A percentile compares a stretch with the other conserved stretches of the same genome.
These are phyloP conservation scores for Malurus alboscapulatus DNA, from an alignment of 2,113 vertebrate species.

Conservation along the genomic window DNA sequence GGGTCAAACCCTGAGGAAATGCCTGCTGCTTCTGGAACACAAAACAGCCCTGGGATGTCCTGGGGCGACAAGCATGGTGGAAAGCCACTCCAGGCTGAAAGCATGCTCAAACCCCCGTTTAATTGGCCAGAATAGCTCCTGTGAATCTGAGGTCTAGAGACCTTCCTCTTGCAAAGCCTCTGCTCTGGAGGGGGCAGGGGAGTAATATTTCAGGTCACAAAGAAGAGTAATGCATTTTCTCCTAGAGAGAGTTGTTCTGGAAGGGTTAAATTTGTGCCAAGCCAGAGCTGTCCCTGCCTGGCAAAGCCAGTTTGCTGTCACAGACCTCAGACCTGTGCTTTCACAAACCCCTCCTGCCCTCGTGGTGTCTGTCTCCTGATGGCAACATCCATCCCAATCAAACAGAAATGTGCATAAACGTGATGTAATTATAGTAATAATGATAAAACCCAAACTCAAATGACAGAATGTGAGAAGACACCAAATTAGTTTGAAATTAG, in stretches of 20 bases:
- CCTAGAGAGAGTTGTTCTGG: neutral
- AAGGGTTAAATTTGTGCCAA: neutral
- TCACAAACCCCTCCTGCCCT: neutral
- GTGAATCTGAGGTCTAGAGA: neutral
- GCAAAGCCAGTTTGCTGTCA: neutral
- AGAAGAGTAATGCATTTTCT: neutral
- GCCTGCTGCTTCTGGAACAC: neutral
- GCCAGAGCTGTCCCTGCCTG: neutral
- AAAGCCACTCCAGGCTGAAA: neutral
- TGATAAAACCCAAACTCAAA: neutral
- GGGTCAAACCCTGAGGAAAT: neutral
- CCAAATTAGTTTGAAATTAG: constrained; percentile 27
- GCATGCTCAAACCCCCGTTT: fast-evolving
- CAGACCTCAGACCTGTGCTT: neutral
- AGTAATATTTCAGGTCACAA: neutral
- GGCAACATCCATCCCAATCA: neutral
- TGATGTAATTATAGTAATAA: constrained; percentile 29
- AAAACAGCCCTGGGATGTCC: neutral
- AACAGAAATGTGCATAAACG: neutral
- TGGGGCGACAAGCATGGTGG: neutral
- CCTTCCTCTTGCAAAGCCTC: neutral
- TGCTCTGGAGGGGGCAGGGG: neutral
- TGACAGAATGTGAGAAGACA: neutral
- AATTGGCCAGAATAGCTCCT: neutral
- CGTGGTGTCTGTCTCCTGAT: neutral